These are phyloP conservation scores for Cephalopterus ornatus DNA, from an alignment of 2,113 vertebrate genomes.

Conservation along the genomic window DNA sequence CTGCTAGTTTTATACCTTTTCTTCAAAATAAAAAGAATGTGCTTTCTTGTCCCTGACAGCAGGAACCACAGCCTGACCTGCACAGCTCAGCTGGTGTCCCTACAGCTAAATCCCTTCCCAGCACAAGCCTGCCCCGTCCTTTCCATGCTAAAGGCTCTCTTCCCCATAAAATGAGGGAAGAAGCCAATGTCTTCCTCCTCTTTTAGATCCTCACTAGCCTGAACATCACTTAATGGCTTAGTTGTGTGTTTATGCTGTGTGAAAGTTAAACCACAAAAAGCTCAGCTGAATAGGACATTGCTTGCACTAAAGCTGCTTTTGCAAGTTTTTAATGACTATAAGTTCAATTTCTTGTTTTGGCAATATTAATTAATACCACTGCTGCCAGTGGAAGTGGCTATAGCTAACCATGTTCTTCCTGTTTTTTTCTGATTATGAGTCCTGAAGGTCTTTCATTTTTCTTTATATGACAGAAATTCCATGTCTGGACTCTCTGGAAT, in stretches of 20 bases:
- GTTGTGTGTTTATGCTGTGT: neutral
- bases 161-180: neutral
- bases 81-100: neutral
- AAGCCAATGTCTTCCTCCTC: neutral
- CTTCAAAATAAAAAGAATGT: neutral
- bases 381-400: neutral
- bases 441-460: neutral
- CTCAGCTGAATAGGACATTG: neutral
- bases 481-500: neutral
- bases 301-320: neutral
- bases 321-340: neutral
- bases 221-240: neutral
- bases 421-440: neutral
- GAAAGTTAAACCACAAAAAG: neutral
- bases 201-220: neutral
- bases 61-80: neutral
- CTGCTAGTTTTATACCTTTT: neutral
- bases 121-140: neutral
- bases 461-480: neutral
- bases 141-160: neutral
- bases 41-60: neutral
- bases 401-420: neutral
- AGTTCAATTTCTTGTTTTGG: neutral
- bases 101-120: neutral
- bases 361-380: neutral